These are phyloP conservation scores for Rhinogobius similis DNA, from an alignment of 2,113 vertebrate species.

Conservation along the genomic window DNA sequence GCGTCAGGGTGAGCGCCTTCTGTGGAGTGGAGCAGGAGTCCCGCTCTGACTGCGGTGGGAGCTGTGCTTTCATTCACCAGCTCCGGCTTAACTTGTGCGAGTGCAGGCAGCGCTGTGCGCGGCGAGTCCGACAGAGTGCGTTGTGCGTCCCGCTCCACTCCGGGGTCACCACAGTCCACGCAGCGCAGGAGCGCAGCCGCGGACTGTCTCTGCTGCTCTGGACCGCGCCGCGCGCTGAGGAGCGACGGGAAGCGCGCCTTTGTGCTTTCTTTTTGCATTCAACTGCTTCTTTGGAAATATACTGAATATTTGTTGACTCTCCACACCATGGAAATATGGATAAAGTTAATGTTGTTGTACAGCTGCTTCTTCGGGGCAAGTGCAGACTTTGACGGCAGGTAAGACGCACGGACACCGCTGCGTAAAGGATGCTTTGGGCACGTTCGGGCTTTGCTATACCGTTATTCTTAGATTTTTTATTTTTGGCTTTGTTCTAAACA, in stretches of 20 bases:
- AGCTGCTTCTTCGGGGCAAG: constrained; percentile 77
- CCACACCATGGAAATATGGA: constrained; percentile 74
- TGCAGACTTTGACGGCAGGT: constrained; percentile 90
- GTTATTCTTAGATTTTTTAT: not conserved
- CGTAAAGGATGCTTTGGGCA: not conserved
- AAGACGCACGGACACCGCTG: constrained; percentile 40
- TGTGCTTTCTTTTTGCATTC: not conserved
- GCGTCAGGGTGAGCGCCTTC: not conserved
- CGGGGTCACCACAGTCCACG: constrained; percentile 37
- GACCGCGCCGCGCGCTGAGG: constrained; percentile 30
- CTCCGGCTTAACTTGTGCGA: constrained; percentile 45
- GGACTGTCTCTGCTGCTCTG: constrained; percentile 32
- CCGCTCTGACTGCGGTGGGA: constrained; percentile 45
- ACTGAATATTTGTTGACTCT: constrained; percentile 28
- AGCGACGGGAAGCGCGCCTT: constrained; percentile 24
- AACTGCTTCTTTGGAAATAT: constrained; percentile 34
- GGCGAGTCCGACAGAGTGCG: constrained; percentile 64
- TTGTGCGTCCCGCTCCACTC: constrained; percentile 35
- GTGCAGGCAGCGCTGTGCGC: constrained; percentile 43
- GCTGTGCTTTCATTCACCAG: constrained; percentile 38
- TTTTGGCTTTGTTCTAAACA: not conserved
- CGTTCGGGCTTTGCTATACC: not conserved
- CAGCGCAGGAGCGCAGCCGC: not conserved
- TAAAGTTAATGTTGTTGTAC: constrained; percentile 77
- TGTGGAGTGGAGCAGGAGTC: constrained; percentile 2